A percentile compares a stretch with the other conserved stretches of the same genome.
phyloP scores from a whole-genome alignment of 2,113 vertebrate species.

The Cyanoliseus patagonus region DNA sequence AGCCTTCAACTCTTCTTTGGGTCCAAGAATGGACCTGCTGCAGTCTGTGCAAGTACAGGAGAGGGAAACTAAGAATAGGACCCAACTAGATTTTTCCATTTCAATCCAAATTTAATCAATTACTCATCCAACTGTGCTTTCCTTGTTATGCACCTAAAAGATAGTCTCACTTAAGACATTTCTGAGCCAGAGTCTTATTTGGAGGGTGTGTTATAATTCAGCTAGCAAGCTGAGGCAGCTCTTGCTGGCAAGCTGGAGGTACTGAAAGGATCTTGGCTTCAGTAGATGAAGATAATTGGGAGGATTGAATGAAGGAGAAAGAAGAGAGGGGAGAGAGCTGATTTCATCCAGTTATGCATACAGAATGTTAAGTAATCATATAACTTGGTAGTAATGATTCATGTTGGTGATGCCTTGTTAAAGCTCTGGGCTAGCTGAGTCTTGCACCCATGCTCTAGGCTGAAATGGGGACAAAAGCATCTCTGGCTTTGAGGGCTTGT shows the following conservation, averaged over 20 bases:
- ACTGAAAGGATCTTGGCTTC: slow-evolving; percentile 52
- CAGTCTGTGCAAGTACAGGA: neutral
- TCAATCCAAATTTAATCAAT: neutral
- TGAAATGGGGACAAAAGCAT: neutral
- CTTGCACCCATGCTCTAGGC: slow-evolving; percentile 15
- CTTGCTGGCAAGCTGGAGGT: slow-evolving; percentile 12
- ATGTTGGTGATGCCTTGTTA: slow-evolving; percentile 13
- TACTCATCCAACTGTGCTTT: neutral
- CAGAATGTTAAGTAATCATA: slow-evolving; percentile 22
- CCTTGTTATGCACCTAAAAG: neutral
- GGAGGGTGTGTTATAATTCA: slow-evolving; percentile 47
- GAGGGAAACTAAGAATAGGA: neutral
- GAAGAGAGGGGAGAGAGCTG: neutral
- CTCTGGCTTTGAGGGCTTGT: neutral
- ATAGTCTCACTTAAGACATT: neutral
- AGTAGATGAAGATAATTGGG: neutral
- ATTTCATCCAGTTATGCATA: slow-evolving; percentile 29
- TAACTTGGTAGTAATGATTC: slow-evolving; percentile 44
- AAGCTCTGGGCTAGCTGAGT: slow-evolving; percentile 28
- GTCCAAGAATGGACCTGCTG: neutral
- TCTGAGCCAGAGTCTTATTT: slow-evolving; percentile 14
- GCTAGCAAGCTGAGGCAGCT: slow-evolving; percentile 40
- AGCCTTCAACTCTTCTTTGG: neutral
- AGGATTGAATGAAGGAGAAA: neutral
- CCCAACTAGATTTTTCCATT: neutral